Evolutionary conservation across 2,888 invertebrate genomes (phyloP).

Genomic region (Steinernema carpocapsae): DNA sequence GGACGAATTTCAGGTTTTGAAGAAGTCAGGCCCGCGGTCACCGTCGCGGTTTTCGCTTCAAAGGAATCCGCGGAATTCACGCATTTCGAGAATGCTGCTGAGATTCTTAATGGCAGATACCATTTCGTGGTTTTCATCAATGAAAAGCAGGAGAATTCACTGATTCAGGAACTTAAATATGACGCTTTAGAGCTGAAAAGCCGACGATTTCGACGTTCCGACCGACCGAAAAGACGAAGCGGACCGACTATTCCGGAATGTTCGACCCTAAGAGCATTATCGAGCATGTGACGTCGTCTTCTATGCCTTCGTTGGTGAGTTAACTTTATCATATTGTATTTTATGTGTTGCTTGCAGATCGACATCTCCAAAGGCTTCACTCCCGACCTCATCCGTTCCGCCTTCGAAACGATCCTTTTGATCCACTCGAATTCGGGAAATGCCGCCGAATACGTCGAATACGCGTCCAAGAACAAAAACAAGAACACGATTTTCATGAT

Average conservation of each 20-base stretch:
- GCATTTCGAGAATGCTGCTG: conserved; percentile 56
- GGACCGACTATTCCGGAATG: conserved; percentile 52
- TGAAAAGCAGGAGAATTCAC: conserved; percentile 36
- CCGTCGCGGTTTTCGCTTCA: conserved; percentile 56
- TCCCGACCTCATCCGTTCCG: conserved; percentile 53
- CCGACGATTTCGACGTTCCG: conserved; percentile 57
- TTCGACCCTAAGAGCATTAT: conserved; percentile 58
- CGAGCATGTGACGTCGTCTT: conserved; percentile 53
- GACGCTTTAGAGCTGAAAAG: background rate
- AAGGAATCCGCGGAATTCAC: conserved; percentile 51
- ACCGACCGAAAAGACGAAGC: conserved; percentile 52
- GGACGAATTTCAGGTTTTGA: conserved; percentile 36
- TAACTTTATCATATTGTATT: background rate
- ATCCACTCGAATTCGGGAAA: conserved; percentile 36
- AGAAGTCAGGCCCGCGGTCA: conserved; percentile 47
- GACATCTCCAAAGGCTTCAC: conserved; percentile 61
- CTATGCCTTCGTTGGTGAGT: conserved; percentile 56
- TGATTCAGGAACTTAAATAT: conserved; percentile 7
- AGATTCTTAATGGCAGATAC: conserved; percentile 60
- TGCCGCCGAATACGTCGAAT: background rate
- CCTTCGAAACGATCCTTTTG: conserved; percentile 48
- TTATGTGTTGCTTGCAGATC: conserved; percentile 46
- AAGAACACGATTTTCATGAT: background rate
- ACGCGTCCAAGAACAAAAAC: conserved; percentile 13
- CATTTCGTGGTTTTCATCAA: conserved; percentile 54